Percentiles rank a stretch among this genome's conserved stretches.
phyloP scores from a whole-genome alignment of 2,797 vertebrate genomes.

The Pyrocephalus nanus region DNA sequence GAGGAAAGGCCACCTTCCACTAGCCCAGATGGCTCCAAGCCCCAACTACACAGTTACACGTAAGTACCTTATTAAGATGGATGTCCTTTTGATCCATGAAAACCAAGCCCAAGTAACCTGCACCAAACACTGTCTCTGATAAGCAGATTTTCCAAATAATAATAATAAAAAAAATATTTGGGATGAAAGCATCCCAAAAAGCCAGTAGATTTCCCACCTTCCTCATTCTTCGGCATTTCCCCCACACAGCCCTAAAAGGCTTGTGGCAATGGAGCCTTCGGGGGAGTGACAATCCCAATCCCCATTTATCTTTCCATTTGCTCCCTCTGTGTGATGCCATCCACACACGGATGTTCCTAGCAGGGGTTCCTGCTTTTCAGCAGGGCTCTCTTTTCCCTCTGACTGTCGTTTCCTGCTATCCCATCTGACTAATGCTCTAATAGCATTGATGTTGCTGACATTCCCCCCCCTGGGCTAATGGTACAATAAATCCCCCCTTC shows the following conservation, averaged over 20 bases:
- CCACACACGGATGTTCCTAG: neutral
- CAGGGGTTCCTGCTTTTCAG: neutral
- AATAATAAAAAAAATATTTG: neutral
- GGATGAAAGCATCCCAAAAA: neutral
- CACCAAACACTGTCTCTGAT: neutral
- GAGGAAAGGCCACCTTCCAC: neutral
- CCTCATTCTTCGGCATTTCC: neutral
- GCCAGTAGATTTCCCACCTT: neutral
- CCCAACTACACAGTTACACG: neutral
- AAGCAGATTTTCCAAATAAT: neutral
- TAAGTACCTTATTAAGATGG: neutral
- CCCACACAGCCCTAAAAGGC: neutral
- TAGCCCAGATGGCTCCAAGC: neutral
- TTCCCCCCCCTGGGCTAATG: neutral
- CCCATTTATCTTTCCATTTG: neutral
- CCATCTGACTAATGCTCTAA: neutral
- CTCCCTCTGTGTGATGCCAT: rapidly evolving
- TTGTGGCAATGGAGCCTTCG: neutral
- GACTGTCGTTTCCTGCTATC: neutral
- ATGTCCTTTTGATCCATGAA: neutral
- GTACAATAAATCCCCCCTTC: neutral
- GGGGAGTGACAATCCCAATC: neutral
- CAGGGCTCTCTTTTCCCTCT: neutral
- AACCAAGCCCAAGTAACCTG: neutral
- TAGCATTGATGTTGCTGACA: conserved; percentile 26